Base-by-base conservation (phyloP, 2,797 vertebrate genomes). In the Sus cebifrons region DNA sequence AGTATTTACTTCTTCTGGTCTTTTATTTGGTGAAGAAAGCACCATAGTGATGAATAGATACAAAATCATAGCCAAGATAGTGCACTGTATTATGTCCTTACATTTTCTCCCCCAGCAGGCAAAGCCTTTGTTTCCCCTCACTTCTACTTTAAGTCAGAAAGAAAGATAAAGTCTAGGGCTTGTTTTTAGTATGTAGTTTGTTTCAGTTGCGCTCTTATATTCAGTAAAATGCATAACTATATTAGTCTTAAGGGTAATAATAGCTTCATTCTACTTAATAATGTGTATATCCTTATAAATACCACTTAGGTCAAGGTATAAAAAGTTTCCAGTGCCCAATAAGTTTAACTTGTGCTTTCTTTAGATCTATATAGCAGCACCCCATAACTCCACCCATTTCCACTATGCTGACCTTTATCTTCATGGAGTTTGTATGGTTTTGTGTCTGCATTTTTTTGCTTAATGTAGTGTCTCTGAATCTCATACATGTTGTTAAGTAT, bases 1-100 rank as follows among this genome's bases (percentile, higher is more conserved):
- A 3, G 12, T 82, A 54, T 83, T 79, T 52, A 64, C n/a, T 87
- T 96, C 12, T 71, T 60, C 29, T 23, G 29, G 17, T 18, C 44
- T 68, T 94, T 92, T 87, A 52, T 85, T 92, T 94, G 21, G 64
- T 84, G 77, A 9, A 36, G 17, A 44, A 49, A 81, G 75, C 12
- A 73, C 67, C 15, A 7, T 44, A 81, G n/a, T 54, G 56, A 73
- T 44, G 54, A 93, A 21, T 29, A 85, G 17, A 79, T 71, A 74
- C 8, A 16, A 71, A 54, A 14, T 89, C 29, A 44, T 7, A 62
- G 32, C 10, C 27, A 17, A 13, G 27, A n/a, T 6, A 15, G 17
- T 78, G 20, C 10, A 10, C 56, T 68, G 4, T 82, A 27, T 67
- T 25, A 54, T 81, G 17, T 67, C 20, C 36, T 40, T 52, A 3